Base-by-base conservation (phyloP, 2,797 vertebrate genomes). In the Eospalax fontanierii region DNA sequence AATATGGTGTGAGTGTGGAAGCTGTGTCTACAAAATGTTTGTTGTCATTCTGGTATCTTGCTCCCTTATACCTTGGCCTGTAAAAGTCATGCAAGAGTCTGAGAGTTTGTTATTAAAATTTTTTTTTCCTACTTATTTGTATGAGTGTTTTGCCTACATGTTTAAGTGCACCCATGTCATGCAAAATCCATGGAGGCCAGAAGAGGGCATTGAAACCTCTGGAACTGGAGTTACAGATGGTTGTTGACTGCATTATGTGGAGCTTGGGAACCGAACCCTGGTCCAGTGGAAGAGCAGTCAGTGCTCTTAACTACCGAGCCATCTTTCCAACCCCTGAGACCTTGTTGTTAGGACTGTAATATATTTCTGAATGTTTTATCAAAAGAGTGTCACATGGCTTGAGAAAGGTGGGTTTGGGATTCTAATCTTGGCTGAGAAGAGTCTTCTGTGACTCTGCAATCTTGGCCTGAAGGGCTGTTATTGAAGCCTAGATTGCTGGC, bases 11-110 rank as follows among this genome's bases (percentile, higher is more conserved):
- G 33, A 50, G 30, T 89, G 71, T 93, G 50, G 38, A 93, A 59
- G 30, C 33, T 65, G 28, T 22, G 33, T 46, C 35, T 83, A 46
- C 6, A 63, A 68, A 35, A 85, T 24, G 24, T 87, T 66, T 40
- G 63, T 2, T 75, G 16, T 89, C 61, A 90, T 93, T 66, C 74
- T 94, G 30, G 38, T 87, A 82, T 89, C 68, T 76, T 85, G 33
- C 22, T 65, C 84, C 54, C 14, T n/a, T 21, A 11, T 59, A 73
- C 40, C 2, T 85, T 70, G 30, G 28, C 38, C 8, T 81, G 2
- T 68, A 63, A 26, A 19, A 88, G 38, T 57, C 82, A 50, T 90
- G 30, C 38, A 40, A 24, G 43, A 43, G 22, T 81, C 70, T 87
- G 21, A 38, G 79, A 87, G 5, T 0, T 89, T 16, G 4, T 71